Base-by-base conservation (phyloP, 2,113 vertebrate genomes). In the Parotia lawesii region DNA sequence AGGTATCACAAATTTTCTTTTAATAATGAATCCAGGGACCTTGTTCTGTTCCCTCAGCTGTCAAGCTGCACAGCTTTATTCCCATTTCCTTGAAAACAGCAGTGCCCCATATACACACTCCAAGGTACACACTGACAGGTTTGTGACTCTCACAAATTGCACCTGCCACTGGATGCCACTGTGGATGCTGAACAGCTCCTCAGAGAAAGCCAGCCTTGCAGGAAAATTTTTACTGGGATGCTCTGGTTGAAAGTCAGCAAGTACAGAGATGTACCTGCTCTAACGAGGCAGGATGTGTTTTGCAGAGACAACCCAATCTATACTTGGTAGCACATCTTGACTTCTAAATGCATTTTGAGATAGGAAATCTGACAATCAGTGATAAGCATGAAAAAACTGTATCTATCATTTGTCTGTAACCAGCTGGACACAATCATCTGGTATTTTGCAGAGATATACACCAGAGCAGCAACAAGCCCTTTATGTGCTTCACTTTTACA, bases 311-410 rank as follows among this genome's bases (percentile, higher is more conserved):
- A 47, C 8, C 13, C 20, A 58, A 37, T 8, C 17, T 27, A 5
- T 12, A 19, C 27, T 35, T 78, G 29, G 50, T 4, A 82, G 53
- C 35, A 72, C 25, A 48, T 22, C 37, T 28, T 66, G 27, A 87
- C 44, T 18, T 66, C 29, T 47, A 35, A 38, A 70, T 33, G 23
- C 22, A 2, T 15, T 78, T 82, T 29, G 20, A 37, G 12, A n/a
- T 6, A 61, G 31, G 25, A 69, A 56, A 56, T 69, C 61, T 27
- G 40, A 45, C 14, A 81, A 50, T 7, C 21, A 37, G 27, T 14
- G 6, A 31, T 5, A 29, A 81, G 35, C 4, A 77, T 23, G 3
- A 16, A 48, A 35, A 60, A 50, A 7, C 1, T 0, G 12, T 4
- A 38, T 1, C 3, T 23, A 60, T 44, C 2, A 18, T 7, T 62